phyloP scores from a whole-genome alignment of 2,797 vertebrate genomes.

The Cheirogaleus major region DNA sequence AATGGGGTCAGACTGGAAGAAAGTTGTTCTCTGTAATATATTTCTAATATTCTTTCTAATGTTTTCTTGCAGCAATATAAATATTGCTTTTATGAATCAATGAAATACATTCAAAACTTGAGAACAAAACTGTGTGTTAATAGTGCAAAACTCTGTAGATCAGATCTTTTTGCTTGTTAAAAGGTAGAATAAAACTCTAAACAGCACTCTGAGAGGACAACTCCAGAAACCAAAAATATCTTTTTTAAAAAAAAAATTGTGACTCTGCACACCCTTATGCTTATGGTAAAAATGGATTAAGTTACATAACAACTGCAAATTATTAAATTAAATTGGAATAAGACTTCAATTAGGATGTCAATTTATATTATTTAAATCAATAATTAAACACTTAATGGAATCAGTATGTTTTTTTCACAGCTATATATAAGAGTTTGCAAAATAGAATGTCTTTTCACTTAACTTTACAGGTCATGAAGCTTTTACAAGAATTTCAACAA shows the following conservation, averaged over 20 bases:
- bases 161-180: background rate
- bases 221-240: background rate
- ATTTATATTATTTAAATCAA: conserved; percentile 13
- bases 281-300: background rate
- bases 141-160: background rate
- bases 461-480: conserved; percentile 81
- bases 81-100: conserved; percentile 1
- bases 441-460: conserved; percentile 73
- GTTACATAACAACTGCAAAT: background rate
- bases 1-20: background rate
- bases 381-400: conserved; percentile 24
- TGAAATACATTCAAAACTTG: background rate
- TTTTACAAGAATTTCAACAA: conserved; percentile 77
- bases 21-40: background rate
- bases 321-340: conserved; percentile 4
- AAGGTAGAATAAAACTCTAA: background rate
- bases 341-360: background rate
- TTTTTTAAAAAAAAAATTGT: background rate
- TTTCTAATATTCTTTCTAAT: background rate
- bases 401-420: conserved; percentile 3
- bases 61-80: background rate
- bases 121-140: background rate
- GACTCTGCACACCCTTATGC: background rate
- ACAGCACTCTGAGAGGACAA: background rate
- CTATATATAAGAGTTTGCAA: conserved; percentile 21